Evolutionary conservation across 2,888 invertebrate species (phyloP), one percentile per base, ranked within the genome.

Genomic region (Marasmarcha lunaedactyla): DNA sequence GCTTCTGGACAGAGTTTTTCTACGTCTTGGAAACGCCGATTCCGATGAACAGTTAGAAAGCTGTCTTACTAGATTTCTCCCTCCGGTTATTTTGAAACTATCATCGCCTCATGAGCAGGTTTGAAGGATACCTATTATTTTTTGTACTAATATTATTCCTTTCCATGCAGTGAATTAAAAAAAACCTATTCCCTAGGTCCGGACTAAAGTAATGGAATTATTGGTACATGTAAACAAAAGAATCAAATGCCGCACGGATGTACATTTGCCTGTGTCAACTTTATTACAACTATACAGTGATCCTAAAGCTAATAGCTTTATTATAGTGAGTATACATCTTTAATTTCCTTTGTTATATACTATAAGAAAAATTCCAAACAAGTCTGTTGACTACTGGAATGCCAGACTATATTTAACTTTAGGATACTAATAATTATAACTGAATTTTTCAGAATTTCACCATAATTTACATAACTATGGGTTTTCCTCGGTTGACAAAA

Each of bases 381-480:
- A 20, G n/a, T 25, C 12, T 42, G 6, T 25, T 25, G 25, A 25
- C 25, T 25, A 9, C 25, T n/a, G n/a, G n/a, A n/a, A n/a, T n/a
- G n/a, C n/a, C n/a, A n/a, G n/a, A n/a, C n/a, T n/a, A n/a, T n/a
- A n/a, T n/a, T n/a, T n/a, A n/a, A n/a, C n/a, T n/a, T n/a, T n/a
- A n/a, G n/a, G n/a, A n/a, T n/a, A n/a, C n/a, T n/a, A n/a, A n/a
- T n/a, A n/a, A n/a, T n/a, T n/a, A 30, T 30, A 7, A 7, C 10
- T 46, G 20, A 46, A 54, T 53, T 58, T 86, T 86, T 13, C 83
- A 95, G 91, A 97, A 97, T 71, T 97, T 97, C 63, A 89, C 94
- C 9, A 93, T 97, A 41, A 94, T 97, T 54, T 97, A 97, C 65
- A 91, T 97, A 46, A 95, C 94, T 60, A 88, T 95, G 87, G 97